Conservation (phyloP, 1,140 invertebrate genomes). For the Thalassaphorura encarpata region DNA sequence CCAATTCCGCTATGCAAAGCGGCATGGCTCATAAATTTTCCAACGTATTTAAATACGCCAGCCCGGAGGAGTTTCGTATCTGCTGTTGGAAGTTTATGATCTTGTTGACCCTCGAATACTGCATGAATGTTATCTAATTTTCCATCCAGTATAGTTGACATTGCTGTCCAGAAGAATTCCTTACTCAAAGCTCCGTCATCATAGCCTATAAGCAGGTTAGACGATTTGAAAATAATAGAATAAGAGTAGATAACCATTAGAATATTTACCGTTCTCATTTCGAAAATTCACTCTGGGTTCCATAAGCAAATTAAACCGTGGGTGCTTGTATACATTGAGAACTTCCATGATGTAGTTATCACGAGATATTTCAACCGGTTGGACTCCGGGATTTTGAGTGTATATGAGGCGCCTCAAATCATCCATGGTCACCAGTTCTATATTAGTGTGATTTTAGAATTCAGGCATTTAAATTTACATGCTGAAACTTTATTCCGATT, state of each 20-base stretch:
- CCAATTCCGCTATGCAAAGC: conserved; percentile 1
- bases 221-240: neutral
- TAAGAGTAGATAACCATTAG: neutral
- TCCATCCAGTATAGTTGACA: neutral
- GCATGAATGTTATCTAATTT: neutral
- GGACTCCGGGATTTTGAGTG: neutral
- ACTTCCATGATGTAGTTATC: conserved; percentile 3
- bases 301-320: neutral
- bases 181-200: conserved; percentile 10
- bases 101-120: neutral
- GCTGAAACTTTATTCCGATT: no score
- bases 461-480: no score
- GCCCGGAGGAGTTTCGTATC: neutral
- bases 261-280: neutral
- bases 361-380: neutral
- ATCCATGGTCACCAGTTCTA: conserved; percentile 1
- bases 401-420: neutral
- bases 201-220: neutral
- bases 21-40: conserved; percentile 3
- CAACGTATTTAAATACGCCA: neutral
- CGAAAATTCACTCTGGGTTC: neutral
- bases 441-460: no score
- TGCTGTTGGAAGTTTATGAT: neutral
- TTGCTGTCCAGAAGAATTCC: conserved; percentile 3
- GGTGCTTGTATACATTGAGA: conserved; percentile 4